Evolutionary conservation across 2,113 vertebrate species (phyloP), one percentile per base, ranked within the genome.

Genomic region (Haplotaxodon microlepis): DNA sequence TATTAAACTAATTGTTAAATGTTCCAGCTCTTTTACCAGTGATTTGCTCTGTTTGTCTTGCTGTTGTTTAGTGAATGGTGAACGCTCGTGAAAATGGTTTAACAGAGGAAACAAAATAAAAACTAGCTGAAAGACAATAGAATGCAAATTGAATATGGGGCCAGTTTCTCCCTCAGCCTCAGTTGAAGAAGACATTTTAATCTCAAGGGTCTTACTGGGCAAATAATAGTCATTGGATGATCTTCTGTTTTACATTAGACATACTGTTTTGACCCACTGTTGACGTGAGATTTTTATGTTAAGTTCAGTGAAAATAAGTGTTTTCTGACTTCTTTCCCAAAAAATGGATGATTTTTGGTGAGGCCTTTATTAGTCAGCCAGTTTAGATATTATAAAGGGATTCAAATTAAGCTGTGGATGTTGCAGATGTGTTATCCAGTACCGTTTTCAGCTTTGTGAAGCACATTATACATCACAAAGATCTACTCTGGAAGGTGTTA

Each of bases 101-200:
- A 73, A 76, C 14, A 47, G 71, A 29, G 14, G 24, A 76, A 76
- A 76, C 38, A 57, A 81, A 71, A 16, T 54, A 21, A 36, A 79
- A 36, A 53, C 2, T 12, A 50, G 8, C 47, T 79, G 2, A 79
- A 50, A 53, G 3, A 51, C 5, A 13, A 13, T 36, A 80, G 31
- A 80, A 14, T 17, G 21, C 3, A 29, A 27, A 45, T 10, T 3
- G 24, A 17, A 73, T 73, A 45, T 45, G 21, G 40, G 21, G 69
- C 21, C 40, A 27, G 9, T 73, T 17, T 76, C 0, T 29, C 40
- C 40, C 0, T 17, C 9, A 10, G 40, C 13, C 40, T 27, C 5
- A 45, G 21, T 45, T 27, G 69, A 73, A 73, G 40, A 17, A 73
- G 14, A 76, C 3, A 47, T 76, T 47, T 11, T 76, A 76, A 47